Evolutionary conservation across 2,797 vertebrate species (phyloP).

Genomic region (Enteromius fasciolatus): DNA sequence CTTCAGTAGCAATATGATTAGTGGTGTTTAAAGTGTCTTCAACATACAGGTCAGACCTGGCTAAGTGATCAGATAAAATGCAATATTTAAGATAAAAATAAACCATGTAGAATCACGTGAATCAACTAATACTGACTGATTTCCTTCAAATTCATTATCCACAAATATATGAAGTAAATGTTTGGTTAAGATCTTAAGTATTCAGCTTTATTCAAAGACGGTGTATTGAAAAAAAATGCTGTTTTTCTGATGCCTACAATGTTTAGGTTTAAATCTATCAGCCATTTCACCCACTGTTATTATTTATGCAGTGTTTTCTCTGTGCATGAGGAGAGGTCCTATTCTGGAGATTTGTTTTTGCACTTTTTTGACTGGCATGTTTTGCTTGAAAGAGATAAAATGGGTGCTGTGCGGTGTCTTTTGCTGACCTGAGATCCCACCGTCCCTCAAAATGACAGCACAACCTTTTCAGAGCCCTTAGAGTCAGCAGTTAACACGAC

Average conservation of each 20-base stretch:
- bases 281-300: not conserved
- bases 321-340: not conserved
- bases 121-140: not conserved
- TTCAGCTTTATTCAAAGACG: not conserved
- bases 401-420: slow-evolving; percentile 21
- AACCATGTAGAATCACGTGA: not conserved
- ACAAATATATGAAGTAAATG: not conserved
- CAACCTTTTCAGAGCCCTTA: slow-evolving; percentile 37
- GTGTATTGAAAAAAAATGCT: not conserved
- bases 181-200: not conserved
- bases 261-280: not conserved
- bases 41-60: not conserved
- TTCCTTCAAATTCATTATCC: not conserved
- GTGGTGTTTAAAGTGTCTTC: not conserved
- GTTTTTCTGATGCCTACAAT: not conserved
- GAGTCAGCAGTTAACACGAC: slow-evolving; percentile 38
- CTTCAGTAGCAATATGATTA: not conserved
- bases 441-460: slow-evolving; percentile 34
- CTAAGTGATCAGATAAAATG: not conserved
- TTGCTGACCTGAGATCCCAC: slow-evolving; percentile 33
- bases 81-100: not conserved
- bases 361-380: slow-evolving; percentile 25
- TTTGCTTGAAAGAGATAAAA: slow-evolving; percentile 38
- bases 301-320: not conserved
- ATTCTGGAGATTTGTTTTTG: slow-evolving; percentile 7